These are phyloP conservation scores for Choristoneura rosaceana DNA, from an alignment of 2,888 invertebrate genomes.

Conservation along the genomic window DNA sequence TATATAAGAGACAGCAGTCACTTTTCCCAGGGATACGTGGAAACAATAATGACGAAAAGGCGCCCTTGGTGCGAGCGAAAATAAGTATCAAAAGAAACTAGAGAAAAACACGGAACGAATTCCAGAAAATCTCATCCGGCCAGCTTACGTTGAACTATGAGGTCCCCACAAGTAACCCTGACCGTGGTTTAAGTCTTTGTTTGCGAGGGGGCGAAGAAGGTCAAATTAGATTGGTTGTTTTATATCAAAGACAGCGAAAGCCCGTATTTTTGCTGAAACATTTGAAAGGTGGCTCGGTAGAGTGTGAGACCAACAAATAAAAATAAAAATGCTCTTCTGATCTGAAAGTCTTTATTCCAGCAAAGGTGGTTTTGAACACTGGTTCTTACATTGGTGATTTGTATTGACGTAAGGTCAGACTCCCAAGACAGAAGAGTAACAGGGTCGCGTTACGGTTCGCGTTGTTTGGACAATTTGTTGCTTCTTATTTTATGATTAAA, in stretches of 20 bases:
- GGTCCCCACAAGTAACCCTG: conserved; percentile 27
- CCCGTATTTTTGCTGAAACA: conserved; percentile 57
- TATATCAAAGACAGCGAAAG: conserved; percentile 55
- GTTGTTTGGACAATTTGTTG: too few species aligned
- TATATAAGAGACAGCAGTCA: conserved; percentile 50
- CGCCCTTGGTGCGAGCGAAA: conserved; percentile 42
- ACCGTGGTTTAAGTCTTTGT: conserved; percentile 31
- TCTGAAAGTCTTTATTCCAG: too few species aligned
- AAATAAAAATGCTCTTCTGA: too few species aligned
- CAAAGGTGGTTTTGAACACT: too few species aligned
- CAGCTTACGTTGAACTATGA: conserved; percentile 50
- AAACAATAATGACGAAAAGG: conserved; percentile 61
- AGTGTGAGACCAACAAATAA: too few species aligned
- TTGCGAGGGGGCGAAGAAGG: conserved; percentile 44
- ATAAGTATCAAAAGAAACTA: conserved; percentile 63
- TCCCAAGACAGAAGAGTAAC: too few species aligned
- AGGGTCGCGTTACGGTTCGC: too few species aligned
- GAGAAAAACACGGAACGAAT: conserved; percentile 57
- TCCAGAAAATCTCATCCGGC: conserved; percentile 60
- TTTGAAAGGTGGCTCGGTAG: too few species aligned
- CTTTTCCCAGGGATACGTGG: conserved; percentile 55
- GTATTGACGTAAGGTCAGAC: too few species aligned
- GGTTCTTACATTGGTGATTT: too few species aligned
- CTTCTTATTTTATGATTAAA: too few species aligned
- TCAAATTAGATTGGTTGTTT: conserved; percentile 48